A percentile compares a stretch with the other conserved stretches of the same genome.
Conservation (phyloP, 1,140 invertebrate genomes). For the Scaptomyza montana region DNA sequence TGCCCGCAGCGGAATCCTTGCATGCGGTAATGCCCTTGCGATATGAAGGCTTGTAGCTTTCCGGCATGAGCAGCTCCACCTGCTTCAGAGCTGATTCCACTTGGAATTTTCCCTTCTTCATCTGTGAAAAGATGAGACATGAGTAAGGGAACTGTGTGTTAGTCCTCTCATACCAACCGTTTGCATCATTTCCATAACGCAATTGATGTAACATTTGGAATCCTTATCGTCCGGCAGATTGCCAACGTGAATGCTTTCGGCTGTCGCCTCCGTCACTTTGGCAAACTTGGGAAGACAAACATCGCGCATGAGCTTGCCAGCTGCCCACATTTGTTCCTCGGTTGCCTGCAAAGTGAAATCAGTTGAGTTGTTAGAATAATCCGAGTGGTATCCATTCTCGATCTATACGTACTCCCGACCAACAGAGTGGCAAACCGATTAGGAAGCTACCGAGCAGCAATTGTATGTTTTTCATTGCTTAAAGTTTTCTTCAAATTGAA, state of each 20-base stretch:
- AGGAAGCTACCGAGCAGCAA: constrained; percentile 9
- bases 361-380: neutral
- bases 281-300: constrained; percentile 74
- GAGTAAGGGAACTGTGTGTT: neutral
- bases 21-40: constrained; percentile 54
- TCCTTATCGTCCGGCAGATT: constrained; percentile 73
- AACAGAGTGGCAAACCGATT: constrained; percentile 22
- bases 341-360: constrained; percentile 84
- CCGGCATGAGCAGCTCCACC: constrained; percentile 73
- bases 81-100: constrained; percentile 73
- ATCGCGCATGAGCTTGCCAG: constrained; percentile 73
- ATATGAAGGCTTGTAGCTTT: constrained; percentile 67
- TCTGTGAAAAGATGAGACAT: constrained; percentile 35
- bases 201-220: constrained; percentile 77
- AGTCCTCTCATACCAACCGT: constrained; percentile 44
- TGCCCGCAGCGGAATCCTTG: constrained; percentile 65
- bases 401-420: constrained; percentile 24
- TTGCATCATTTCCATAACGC: constrained; percentile 81
- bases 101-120: constrained; percentile 79
- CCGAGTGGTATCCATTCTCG: neutral
- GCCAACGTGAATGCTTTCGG: constrained; percentile 62
- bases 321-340: constrained; percentile 82
- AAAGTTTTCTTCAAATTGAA: neutral
- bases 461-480: constrained; percentile 14
- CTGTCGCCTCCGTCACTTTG: constrained; percentile 60